A percentile compares a stretch with the other conserved stretches of the same genome.
Conservation (phyloP, 2,113 vertebrate genomes). For the Hippolais icterina region DNA sequence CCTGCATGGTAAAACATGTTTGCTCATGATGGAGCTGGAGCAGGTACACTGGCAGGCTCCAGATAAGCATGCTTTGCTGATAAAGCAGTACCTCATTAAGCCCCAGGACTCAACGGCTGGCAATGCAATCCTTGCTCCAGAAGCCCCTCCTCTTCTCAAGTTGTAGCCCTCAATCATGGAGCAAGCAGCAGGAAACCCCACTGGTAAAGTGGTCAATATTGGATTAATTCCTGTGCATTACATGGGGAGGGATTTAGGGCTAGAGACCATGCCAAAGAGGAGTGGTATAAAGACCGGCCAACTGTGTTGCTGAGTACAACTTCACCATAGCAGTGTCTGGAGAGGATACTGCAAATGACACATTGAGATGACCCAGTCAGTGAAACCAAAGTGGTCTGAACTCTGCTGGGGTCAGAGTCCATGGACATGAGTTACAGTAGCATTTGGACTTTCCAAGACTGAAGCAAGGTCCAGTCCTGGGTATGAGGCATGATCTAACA, state of each 20-base stretch:
- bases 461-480: not conserved
- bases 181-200: not conserved
- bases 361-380: not conserved
- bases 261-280: not conserved
- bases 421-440: not conserved
- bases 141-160: not conserved
- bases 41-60: slow-evolving; percentile 21
- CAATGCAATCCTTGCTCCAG: slow-evolving; percentile 19
- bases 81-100: slow-evolving; percentile 60
- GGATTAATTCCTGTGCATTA: not conserved
- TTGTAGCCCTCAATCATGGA: not conserved
- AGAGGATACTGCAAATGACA: not conserved
- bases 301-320: not conserved
- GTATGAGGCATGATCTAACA: not conserved
- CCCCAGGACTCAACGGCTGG: slow-evolving; percentile 60
- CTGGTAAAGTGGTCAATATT: not conserved
- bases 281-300: accelerated
- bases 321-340: not conserved
- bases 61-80: slow-evolving; percentile 50
- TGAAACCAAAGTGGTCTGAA: not conserved
- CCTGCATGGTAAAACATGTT: slow-evolving; percentile 63
- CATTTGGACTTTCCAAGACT: not conserved
- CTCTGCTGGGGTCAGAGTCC: not conserved
- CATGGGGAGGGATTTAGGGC: not conserved
- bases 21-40: slow-evolving; percentile 46